Conservation (phyloP, 2,113 vertebrate species). For the Mesembrinibis cayennensis region DNA sequence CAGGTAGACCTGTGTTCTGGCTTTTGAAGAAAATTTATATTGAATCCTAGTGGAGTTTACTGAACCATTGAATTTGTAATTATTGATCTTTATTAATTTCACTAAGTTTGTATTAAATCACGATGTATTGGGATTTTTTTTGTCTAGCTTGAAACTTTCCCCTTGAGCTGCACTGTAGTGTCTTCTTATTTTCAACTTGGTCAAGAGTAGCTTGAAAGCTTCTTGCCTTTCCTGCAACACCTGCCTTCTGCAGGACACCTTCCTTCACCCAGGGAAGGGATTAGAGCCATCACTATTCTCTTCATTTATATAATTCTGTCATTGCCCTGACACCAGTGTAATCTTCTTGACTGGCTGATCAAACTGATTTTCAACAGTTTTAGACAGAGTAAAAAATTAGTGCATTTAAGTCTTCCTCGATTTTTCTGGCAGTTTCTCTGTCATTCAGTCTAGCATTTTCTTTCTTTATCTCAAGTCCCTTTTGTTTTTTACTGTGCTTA, state of each 20-base stretch:
- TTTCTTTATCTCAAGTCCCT: neutral
- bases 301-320: constrained; percentile 57
- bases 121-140: neutral
- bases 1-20: neutral
- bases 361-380: constrained; percentile 55
- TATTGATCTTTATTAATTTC: neutral
- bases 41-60: neutral
- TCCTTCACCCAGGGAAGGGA: neutral
- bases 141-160: neutral
- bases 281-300: neutral
- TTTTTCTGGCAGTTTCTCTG: constrained; percentile 36
- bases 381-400: constrained; percentile 49
- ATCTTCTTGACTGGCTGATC: constrained; percentile 62
- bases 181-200: neutral
- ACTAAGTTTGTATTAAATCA: neutral
- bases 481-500: neutral
- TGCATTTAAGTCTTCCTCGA: neutral
- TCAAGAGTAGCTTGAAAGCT: neutral
- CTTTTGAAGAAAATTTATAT: neutral
- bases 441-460: neutral
- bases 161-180: neutral
- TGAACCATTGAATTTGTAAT: neutral
- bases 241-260: neutral
- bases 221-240: neutral
- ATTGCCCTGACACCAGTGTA: constrained; percentile 6